phyloP scores from a whole-genome alignment of 2,113 vertebrate genomes.

The Dasypus novemcinctus region DNA sequence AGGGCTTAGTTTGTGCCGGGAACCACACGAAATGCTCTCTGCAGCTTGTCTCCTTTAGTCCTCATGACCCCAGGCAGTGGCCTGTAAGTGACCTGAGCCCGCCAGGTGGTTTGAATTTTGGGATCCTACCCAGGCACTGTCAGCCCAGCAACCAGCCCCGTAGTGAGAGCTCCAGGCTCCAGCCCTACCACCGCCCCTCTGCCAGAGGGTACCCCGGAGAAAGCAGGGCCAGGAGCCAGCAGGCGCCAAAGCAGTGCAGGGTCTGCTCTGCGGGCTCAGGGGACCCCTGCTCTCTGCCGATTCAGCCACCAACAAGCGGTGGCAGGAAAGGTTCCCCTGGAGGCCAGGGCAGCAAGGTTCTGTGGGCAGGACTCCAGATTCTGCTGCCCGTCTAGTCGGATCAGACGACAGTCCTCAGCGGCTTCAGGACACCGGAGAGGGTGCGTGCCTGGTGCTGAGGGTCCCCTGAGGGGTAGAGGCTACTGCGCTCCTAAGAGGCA shows the following conservation, averaged over 20 bases:
- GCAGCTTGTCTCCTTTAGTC: background rate
- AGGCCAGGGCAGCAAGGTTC: background rate
- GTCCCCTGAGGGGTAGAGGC: background rate
- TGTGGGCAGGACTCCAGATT: background rate
- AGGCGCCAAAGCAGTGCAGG: fast-evolving
- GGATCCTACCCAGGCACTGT: background rate
- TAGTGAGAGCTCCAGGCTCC: fast-evolving
- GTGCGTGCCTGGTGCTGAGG: background rate
- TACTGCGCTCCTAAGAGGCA: background rate
- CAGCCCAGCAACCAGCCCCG: fast-evolving
- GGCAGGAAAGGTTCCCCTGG: background rate
- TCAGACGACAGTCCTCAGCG: background rate
- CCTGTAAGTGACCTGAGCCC: background rate
- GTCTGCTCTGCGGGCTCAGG: background rate
- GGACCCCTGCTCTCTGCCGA: background rate
- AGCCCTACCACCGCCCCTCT: background rate
- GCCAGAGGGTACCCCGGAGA: background rate
- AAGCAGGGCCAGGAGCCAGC: fast-evolving
- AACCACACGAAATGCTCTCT: background rate
- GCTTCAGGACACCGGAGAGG: background rate
- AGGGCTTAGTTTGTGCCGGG: background rate
- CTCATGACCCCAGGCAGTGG: background rate
- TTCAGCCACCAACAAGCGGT: fast-evolving
- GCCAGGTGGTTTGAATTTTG: too few species aligned
- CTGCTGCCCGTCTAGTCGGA: background rate